Evolutionary conservation across 2,113 vertebrate genomes (phyloP), one percentile per base, ranked within the genome.

Genomic region (Boleophthalmus pectinirostris): DNA sequence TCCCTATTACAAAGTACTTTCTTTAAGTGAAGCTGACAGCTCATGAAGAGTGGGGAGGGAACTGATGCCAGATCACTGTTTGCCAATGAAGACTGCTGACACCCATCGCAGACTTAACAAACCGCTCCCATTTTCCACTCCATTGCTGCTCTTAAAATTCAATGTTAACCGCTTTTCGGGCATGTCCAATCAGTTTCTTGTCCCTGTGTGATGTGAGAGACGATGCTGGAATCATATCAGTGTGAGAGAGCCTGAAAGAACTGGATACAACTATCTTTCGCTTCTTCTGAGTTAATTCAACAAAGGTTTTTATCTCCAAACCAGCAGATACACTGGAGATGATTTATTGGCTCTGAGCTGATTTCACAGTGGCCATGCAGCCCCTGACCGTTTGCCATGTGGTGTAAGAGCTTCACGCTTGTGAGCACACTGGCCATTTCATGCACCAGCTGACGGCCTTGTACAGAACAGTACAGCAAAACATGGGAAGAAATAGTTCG

Each of bases 331-430:
- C 73, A 47, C 54, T 79, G 68, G 70, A 79, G 45, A 64, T 73
- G 61, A 76, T 76, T 81, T 69, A 56, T 35, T 82, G 81, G 75
- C 65, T 35, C 0, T 15, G 49, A 56, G 68, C 63, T 70, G 60
- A 68, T 73, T 69, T 78, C 73, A 58, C 79, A 73, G 77, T 69
- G 77, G 68, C 78, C 72, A 71, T 38, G 82, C 82, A 74, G 78
- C 80, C 73, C 79, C 58, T 74, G 77, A 76, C 71, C 3, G 25
- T 80, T 85, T 77, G 45, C 70, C 68, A 64, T 81, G 81, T 82
- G 84, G 69, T 69, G 71, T 13, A 79, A 4, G 56, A 81, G 83
- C 79, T 88, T 72, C 77, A 57, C 33, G 47, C 58, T 83, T 56
- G 12, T 60, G 73, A 77, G 9, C 57, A 47, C 77, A 53, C 54